These are phyloP conservation scores for Temnothorax nylanderi DNA, from an alignment of 1,140 invertebrate genomes.

Conservation along the genomic window DNA sequence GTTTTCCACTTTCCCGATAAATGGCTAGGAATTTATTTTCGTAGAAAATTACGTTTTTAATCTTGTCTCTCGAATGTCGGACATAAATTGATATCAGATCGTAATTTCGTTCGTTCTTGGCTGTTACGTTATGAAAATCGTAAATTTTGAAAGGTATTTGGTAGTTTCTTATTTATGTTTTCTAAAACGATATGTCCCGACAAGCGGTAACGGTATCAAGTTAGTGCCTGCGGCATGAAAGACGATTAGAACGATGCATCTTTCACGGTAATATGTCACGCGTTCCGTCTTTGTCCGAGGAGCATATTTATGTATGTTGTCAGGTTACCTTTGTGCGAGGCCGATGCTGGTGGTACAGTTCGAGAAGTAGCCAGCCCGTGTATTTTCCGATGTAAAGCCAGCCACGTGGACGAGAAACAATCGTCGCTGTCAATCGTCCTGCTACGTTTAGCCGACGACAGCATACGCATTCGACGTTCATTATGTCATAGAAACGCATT, in stretches of 20 bases:
- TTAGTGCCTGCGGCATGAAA: not conserved
- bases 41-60: conserved; percentile 6
- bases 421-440: conserved; percentile 64
- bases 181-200: not conserved
- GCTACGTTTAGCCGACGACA: conserved; percentile 6
- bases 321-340: conserved; percentile 60
- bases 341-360: conserved; percentile 47
- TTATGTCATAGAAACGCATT: conserved; percentile 36
- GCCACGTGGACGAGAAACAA: conserved; percentile 69
- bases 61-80: not conserved
- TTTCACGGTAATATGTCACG: conserved; percentile 35
- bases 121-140: not conserved
- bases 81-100: conserved; percentile 10
- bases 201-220: not conserved
- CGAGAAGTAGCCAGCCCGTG: conserved; percentile 61
- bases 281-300: conserved; percentile 28
- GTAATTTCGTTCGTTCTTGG: conserved; percentile 8
- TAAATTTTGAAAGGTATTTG: not conserved
- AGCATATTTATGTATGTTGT: conserved; percentile 35
- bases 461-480: conserved; percentile 31
- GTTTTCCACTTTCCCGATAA: conserved; percentile 15
- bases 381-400: conserved; percentile 61
- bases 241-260: conserved; percentile 47
- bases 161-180: not conserved
- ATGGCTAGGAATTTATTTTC: conserved; percentile 34